Evolutionary conservation across 2,113 vertebrate genomes (phyloP).

Genomic region (Myxocyprinus asiaticus): DNA sequence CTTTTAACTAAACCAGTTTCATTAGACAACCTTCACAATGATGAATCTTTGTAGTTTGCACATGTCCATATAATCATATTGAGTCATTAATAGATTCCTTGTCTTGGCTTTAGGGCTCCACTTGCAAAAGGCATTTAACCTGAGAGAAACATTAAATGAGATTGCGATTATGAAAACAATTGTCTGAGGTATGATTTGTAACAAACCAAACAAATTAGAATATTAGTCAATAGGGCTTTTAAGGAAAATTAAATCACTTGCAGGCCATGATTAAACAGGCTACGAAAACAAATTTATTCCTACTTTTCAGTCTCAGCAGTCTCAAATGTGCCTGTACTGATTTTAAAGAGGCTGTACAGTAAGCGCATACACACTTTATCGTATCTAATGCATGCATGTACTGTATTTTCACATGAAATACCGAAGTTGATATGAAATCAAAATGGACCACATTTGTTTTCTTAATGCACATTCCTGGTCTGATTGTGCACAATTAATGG

Average conservation of each 20-base stretch:
- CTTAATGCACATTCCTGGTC: too few relatives aligned
- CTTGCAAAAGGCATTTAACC: constrained; percentile 70
- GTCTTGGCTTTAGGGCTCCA: constrained; percentile 63
- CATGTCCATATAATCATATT: constrained; percentile 66
- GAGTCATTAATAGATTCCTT: constrained; percentile 73
- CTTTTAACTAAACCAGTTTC: constrained; percentile 69
- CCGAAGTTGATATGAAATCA: too few relatives aligned
- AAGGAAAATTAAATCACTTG: constrained; percentile 41
- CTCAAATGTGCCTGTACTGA: too few relatives aligned
- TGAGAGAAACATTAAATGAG: constrained; percentile 65
- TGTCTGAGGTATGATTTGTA: constrained; percentile 51
- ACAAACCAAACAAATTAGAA: constrained; percentile 70
- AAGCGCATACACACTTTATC: too few relatives aligned
- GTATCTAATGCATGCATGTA: too few relatives aligned
- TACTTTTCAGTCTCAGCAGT: too few relatives aligned
- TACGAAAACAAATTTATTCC: constrained; percentile 48
- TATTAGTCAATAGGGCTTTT: constrained; percentile 59
- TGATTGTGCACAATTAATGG: too few relatives aligned
- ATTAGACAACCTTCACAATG: constrained; percentile 66
- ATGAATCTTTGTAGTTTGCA: constrained; percentile 66
- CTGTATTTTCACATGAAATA: too few relatives aligned
- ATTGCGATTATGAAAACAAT: constrained; percentile 71
- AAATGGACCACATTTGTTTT: too few relatives aligned
- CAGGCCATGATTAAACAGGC: constrained; percentile 13
- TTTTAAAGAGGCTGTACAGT: too few relatives aligned